phyloP scores from a whole-genome alignment of 2,113 vertebrate species.

The Hassar affinis region DNA sequence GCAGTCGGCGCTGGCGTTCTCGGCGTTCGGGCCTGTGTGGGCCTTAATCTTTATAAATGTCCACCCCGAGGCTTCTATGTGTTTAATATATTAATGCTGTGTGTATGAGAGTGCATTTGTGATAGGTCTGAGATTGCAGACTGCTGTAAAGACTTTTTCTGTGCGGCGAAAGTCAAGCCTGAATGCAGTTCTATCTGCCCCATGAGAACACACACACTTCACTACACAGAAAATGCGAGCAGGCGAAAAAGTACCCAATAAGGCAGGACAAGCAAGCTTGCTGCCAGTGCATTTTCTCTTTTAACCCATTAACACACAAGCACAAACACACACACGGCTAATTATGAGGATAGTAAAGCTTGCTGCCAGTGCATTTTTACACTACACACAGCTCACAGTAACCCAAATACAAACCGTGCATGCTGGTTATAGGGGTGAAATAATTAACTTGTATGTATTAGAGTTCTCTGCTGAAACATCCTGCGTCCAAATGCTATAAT shows the following conservation, averaged over 20 bases:
- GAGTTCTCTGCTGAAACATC: not conserved
- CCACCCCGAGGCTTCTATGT: conserved; percentile 6
- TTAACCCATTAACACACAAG: conserved; percentile 42
- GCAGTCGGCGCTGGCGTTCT: conserved; percentile 5
- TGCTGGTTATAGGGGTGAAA: not conserved
- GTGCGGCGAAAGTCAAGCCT: conserved; percentile 51
- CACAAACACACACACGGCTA: conserved; percentile 27
- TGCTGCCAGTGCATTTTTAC: conserved; percentile 39
- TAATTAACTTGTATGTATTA: not conserved
- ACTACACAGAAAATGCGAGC: conserved; percentile 43
- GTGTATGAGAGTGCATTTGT: conserved; percentile 42
- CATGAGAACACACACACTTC: conserved; percentile 38
- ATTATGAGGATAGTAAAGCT: conserved; percentile 29
- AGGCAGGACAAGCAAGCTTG: conserved; percentile 47
- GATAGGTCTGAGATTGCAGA: conserved; percentile 47
- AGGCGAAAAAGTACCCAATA: conserved; percentile 44
- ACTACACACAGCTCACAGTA: not conserved
- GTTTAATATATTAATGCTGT: conserved; percentile 45
- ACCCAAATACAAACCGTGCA: not conserved
- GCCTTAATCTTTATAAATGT: conserved; percentile 27
- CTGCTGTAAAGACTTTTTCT: conserved; percentile 47
- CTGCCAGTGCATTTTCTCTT: conserved; percentile 48
- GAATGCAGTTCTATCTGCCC: conserved; percentile 49
- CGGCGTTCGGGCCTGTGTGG: conserved; percentile 7
- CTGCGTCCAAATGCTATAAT: not conserved